These are phyloP conservation scores for Atrichornis clamosus DNA, from an alignment of 2,113 vertebrate genomes.

Conservation along the genomic window DNA sequence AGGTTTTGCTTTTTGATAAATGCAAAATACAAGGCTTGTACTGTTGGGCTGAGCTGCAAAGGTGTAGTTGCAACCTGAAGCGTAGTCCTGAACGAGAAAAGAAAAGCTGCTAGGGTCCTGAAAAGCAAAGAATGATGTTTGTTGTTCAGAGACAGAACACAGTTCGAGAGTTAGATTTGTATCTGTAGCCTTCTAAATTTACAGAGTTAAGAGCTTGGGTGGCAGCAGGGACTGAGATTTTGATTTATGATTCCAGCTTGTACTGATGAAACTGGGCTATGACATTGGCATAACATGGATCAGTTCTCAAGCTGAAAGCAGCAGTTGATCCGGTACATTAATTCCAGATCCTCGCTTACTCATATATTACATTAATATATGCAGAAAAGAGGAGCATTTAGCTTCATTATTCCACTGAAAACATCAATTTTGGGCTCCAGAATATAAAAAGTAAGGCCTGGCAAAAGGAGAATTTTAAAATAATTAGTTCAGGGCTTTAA, in stretches of 20 bases:
- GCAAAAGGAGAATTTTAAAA: not conserved
- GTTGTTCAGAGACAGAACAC: not conserved
- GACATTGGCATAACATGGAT: not conserved
- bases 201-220: not conserved
- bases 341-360: not conserved
- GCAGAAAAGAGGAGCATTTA: conserved; percentile 6
- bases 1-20: not conserved
- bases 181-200: not conserved
- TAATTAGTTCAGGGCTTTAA: not conserved
- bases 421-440: not conserved
- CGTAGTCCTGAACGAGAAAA: not conserved
- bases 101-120: not conserved
- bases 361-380: not conserved
- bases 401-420: conserved; percentile 37
- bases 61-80: not conserved
- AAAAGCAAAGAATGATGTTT: not conserved
- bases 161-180: not conserved
- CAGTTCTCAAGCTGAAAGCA: not conserved
- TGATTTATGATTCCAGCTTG: not conserved
- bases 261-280: not conserved
- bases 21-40: not conserved
- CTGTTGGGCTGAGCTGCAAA: not conserved
- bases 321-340: not conserved
- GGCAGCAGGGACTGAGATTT: not conserved
- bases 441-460: not conserved